A percentile compares a stretch with the other conserved stretches of the same genome.
Evolutionary conservation across 30 jellyfish, hydroid and myxozoan genomes (phyloP).

Genomic region (Hydractinia echinata): DNA sequence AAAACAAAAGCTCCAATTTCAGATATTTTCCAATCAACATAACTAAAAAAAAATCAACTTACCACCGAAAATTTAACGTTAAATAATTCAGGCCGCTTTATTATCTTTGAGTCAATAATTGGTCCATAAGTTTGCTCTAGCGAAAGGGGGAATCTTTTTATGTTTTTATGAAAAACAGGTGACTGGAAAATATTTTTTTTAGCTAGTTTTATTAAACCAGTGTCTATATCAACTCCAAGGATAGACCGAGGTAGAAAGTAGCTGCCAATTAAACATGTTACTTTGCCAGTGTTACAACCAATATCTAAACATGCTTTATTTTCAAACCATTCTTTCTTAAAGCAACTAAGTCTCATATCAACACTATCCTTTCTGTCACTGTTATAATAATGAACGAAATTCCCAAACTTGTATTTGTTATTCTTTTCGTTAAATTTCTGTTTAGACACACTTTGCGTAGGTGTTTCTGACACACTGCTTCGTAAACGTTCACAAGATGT

Average conservation of each 20-base stretch:
- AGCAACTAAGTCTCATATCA: conserved; percentile 14
- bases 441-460: not conserved
- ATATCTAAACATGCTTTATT: conserved; percentile 72
- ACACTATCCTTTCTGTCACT: conserved; percentile 18
- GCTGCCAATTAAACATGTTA: conserved; percentile 59
- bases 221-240: conserved; percentile 82
- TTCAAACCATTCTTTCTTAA: conserved; percentile 57
- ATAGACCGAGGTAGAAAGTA: conserved; percentile 60
- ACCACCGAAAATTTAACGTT: too few relatives aligned
- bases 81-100: too few relatives aligned
- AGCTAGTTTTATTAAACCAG: conserved; percentile 52
- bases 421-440: conserved; percentile 42
- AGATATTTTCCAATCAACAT: too few relatives aligned
- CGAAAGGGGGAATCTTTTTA: conserved; percentile 46
- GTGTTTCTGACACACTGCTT: not conserved
- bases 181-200: conserved; percentile 35
- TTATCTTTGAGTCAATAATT: not conserved
- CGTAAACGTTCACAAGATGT: not conserved
- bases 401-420: conserved; percentile 65
- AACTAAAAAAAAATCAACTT: too few relatives aligned
- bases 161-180: not conserved
- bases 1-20: too few relatives aligned
- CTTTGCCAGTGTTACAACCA: conserved; percentile 91
- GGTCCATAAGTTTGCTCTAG: conserved; percentile 83
- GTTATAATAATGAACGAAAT: conserved; percentile 59